phyloP scores from a whole-genome alignment of 2,797 vertebrate species.

The Dallia pectoralis region DNA sequence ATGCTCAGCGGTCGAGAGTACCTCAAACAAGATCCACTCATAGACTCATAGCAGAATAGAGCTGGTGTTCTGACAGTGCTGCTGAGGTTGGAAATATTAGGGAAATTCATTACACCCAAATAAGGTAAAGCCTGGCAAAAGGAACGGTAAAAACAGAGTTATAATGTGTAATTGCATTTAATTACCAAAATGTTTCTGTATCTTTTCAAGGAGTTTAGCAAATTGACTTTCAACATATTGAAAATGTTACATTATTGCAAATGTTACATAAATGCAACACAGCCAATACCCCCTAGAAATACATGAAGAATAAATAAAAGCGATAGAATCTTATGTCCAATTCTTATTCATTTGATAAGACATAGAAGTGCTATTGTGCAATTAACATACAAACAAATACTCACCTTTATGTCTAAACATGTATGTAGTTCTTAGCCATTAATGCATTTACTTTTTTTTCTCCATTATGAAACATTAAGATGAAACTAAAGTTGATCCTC shows the following conservation, averaged over 20 bases:
- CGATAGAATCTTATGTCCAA: too few relatives aligned
- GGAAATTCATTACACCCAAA: neutral
- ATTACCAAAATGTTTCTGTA: too few relatives aligned
- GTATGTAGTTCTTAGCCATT: too few relatives aligned
- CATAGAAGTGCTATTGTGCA: too few relatives aligned
- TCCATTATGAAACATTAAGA: too few relatives aligned
- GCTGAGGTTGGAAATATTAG: neutral
- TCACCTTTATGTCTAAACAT: too few relatives aligned
- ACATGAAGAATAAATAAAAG: too few relatives aligned
- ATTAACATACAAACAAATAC: too few relatives aligned
- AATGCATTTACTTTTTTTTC: too few relatives aligned
- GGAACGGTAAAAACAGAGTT: neutral
- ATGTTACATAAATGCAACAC: neutral
- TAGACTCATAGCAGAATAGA: slow-evolving; percentile 2
- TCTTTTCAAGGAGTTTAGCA: too few relatives aligned
- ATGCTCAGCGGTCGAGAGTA: slow-evolving; percentile 45
- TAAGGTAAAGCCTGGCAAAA: neutral
- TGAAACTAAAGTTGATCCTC: too few relatives aligned
- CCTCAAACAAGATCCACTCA: neutral
- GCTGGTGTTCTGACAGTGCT: neutral
- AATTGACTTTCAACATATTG: neutral
- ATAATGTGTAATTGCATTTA: neutral
- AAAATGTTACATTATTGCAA: neutral
- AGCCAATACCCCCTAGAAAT: neutral
- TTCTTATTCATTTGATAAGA: too few relatives aligned